These are phyloP conservation scores for Odontomachus brunneus DNA, from an alignment of 1,140 invertebrate genomes.

Conservation along the genomic window DNA sequence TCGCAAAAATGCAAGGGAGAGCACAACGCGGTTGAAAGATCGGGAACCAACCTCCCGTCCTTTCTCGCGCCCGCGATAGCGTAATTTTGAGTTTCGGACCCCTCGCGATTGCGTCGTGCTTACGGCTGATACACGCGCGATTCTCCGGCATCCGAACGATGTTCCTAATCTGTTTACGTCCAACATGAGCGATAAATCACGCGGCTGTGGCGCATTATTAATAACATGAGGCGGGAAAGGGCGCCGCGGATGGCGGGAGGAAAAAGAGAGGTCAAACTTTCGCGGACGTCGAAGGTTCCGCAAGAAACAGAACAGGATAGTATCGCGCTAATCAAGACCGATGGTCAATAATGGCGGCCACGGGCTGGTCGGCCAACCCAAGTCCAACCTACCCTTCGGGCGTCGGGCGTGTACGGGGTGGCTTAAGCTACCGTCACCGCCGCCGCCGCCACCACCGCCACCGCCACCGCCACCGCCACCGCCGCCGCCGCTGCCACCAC, in stretches of 20 bases:
- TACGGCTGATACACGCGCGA: not conserved
- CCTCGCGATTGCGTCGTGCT: not conserved
- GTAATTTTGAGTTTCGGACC: not conserved
- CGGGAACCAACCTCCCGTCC: too few relatives aligned
- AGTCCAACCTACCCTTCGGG: constrained; percentile 68
- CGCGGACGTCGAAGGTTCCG: constrained; percentile 45
- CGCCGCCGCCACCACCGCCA: constrained; percentile 52
- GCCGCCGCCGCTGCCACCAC: constrained; percentile 71
- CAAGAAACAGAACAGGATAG: constrained; percentile 49
- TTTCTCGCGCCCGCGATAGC: too few relatives aligned
- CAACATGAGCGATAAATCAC: constrained; percentile 40
- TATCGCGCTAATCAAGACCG: constrained; percentile 74
- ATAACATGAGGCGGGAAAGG: constrained; percentile 21
- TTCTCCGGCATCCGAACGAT: not conserved
- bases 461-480: constrained; percentile 75
- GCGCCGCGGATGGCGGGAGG: not conserved
- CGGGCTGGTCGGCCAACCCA: constrained; percentile 63
- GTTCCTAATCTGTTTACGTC: constrained; percentile 44
- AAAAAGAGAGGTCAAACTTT: constrained; percentile 37
- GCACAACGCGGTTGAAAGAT: too few relatives aligned
- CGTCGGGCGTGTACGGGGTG: constrained; percentile 68
- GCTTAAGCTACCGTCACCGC: constrained; percentile 75
- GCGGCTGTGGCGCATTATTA: constrained; percentile 30
- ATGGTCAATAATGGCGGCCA: constrained; percentile 78
- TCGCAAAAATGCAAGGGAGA: too few relatives aligned